Evolutionary conservation across 2,888 invertebrate genomes (phyloP).

Genomic region (Drosophila limbata): DNA sequence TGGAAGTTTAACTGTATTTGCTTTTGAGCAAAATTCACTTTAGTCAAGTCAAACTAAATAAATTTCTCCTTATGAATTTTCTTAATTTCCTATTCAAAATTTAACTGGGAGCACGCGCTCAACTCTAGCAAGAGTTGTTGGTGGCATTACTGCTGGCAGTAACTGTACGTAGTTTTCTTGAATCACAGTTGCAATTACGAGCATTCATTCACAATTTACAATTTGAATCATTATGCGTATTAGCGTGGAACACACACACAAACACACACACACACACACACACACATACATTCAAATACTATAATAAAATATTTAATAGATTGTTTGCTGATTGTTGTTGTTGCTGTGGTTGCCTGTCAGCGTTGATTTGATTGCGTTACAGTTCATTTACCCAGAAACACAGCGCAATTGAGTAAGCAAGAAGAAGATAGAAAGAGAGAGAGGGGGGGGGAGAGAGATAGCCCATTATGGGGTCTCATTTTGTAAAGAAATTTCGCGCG

Average conservation of each 20-base stretch:
- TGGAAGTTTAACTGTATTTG: too few relatives aligned
- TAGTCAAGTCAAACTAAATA: not conserved
- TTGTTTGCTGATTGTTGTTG: constrained; percentile 26
- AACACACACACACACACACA: not conserved
- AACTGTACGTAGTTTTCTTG: constrained; percentile 8
- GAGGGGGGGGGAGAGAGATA: not conserved
- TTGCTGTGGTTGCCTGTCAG: constrained; percentile 40
- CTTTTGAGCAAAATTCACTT: not conserved
- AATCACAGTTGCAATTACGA: constrained; percentile 21
- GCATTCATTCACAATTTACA: constrained; percentile 27
- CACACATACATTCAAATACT: constrained; percentile 19
- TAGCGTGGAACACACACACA: constrained; percentile 36
- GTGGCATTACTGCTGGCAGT: constrained; percentile 32
- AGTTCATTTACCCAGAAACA: constrained; percentile 74
- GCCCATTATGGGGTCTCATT: constrained; percentile 74
- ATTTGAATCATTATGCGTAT: constrained; percentile 33
- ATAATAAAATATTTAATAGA: constrained; percentile 71
- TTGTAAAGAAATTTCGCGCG: constrained; percentile 47
- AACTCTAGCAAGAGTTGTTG: not conserved
- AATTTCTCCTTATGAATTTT: not conserved
- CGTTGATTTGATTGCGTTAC: constrained; percentile 80
- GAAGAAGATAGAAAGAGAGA: not conserved
- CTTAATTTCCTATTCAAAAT: not conserved
- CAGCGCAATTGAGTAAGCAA: not conserved
- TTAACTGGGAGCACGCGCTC: not conserved